A percentile compares a stretch with the other conserved stretches of the same genome.
phyloP scores from a whole-genome alignment of 2,113 vertebrate species.

The Machaerirhynchus nigripectus region DNA sequence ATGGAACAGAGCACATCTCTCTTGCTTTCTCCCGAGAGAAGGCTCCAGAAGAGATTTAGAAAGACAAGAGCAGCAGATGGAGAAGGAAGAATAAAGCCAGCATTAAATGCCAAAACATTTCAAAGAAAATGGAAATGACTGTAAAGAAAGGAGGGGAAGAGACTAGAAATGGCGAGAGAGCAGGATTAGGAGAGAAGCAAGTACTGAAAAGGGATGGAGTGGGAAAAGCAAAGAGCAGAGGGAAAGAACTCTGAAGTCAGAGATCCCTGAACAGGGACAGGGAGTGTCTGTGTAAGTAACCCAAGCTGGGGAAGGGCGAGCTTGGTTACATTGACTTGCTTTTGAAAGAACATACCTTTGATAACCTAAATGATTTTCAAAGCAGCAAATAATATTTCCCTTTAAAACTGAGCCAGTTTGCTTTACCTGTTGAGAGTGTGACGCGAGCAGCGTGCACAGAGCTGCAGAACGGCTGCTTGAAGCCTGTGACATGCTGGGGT shows the following conservation, averaged over 20 bases:
- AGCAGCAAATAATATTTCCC: neutral
- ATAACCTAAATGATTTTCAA: neutral
- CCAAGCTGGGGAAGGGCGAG: neutral
- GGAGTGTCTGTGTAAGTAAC: neutral
- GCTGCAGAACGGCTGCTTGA: neutral
- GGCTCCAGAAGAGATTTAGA: slow-evolving; percentile 58
- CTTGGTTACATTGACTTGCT: neutral
- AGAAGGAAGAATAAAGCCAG: slow-evolving; percentile 63
- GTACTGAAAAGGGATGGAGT: neutral
- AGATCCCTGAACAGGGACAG: neutral
- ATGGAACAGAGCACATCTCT: neutral
- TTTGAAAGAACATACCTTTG: neutral
- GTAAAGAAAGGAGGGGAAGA: slow-evolving; percentile 50
- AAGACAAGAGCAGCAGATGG: slow-evolving; percentile 63
- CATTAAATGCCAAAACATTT: slow-evolving; percentile 59
- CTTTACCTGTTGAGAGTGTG: neutral
- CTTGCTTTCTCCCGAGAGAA: slow-evolving; percentile 5
- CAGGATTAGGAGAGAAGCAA: neutral
- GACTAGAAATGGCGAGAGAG: neutral
- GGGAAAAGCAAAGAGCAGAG: neutral
- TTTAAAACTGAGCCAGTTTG: neutral
- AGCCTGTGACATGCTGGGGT: neutral
- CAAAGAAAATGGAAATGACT: slow-evolving; percentile 62
- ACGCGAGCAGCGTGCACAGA: neutral
- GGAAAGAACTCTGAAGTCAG: neutral